Evolutionary conservation across 2,113 vertebrate species (phyloP).

Genomic region (Rana temporaria): DNA sequence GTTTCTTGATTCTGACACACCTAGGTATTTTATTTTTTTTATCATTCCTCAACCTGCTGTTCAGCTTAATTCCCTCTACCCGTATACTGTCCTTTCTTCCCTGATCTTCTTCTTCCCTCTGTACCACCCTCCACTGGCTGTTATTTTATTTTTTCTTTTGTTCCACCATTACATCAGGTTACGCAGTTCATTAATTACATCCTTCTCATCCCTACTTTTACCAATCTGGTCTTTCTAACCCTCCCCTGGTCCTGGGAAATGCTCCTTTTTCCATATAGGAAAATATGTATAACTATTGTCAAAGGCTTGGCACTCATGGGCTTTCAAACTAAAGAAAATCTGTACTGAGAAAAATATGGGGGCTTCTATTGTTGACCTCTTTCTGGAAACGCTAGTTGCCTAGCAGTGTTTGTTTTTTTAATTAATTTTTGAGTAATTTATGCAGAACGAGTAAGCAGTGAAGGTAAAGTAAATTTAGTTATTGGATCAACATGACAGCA

Average conservation of each 20-base stretch:
- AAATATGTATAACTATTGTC: background rate
- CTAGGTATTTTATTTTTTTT: constrained; percentile 90
- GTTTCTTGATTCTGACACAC: constrained; percentile 99
- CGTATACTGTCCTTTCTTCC: constrained; percentile 47
- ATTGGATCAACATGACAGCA: too few relatives aligned
- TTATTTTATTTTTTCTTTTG: constrained; percentile 41
- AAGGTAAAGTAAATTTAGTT: too few relatives aligned
- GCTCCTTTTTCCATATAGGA: background rate
- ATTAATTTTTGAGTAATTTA: too few relatives aligned
- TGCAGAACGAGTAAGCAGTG: too few relatives aligned
- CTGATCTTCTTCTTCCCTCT: constrained; percentile 38
- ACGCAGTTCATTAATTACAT: background rate
- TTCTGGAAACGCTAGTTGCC: too few relatives aligned
- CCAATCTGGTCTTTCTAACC: constrained; percentile 38
- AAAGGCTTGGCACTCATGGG: background rate
- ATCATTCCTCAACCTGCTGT: constrained; percentile 64
- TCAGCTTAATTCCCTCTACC: constrained; percentile 54
- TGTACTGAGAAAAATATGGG: too few relatives aligned
- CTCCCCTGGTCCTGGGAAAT: background rate
- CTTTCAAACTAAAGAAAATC: too few relatives aligned
- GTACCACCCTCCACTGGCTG: constrained; percentile 41
- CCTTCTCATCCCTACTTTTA: background rate
- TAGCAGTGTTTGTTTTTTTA: too few relatives aligned
- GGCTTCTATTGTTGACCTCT: too few relatives aligned
- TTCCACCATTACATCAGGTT: background rate